Percentiles rank a stretch among this genome's conserved stretches.
Conservation (phyloP, 2,888 invertebrate species). For the Chaetogeoica ovagalla region DNA sequence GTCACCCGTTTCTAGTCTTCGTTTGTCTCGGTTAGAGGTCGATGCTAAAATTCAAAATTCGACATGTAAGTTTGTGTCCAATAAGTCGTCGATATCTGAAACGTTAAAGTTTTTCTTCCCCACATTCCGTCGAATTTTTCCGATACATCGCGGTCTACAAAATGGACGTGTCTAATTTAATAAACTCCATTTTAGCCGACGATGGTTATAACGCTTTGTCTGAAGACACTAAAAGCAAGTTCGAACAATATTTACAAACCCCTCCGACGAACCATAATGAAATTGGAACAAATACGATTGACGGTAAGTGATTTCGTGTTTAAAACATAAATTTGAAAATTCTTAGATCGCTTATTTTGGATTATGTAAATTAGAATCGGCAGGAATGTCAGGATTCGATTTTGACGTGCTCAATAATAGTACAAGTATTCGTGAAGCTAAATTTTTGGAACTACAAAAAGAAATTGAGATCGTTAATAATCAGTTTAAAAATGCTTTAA, state of each 20-base stretch:
- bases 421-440: conserved; percentile 42
- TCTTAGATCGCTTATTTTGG: neutral
- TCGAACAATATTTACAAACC: conserved; percentile 34
- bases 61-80: too few relatives aligned
- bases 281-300: conserved; percentile 17
- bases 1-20: too few relatives aligned
- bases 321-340: neutral
- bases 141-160: neutral
- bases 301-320: conserved; percentile 10
- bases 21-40: too few relatives aligned
- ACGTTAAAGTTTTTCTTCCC: too few relatives aligned
- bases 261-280: neutral
- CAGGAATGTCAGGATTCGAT: conserved; percentile 23
- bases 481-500: conserved; percentile 38
- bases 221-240: conserved; percentile 42
- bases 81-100: neutral
- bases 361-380: neutral
- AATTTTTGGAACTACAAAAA: conserved; percentile 52
- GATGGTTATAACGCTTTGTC: conserved; percentile 45
- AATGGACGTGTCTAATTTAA: conserved; percentile 30
- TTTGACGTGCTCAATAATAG: conserved; percentile 42
- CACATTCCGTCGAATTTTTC: neutral
- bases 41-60: too few relatives aligned
- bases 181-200: conserved; percentile 42
- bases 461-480: conserved; percentile 48